Conservation (phyloP, 1,140 invertebrate genomes). For the Tetramorium simillimum region DNA sequence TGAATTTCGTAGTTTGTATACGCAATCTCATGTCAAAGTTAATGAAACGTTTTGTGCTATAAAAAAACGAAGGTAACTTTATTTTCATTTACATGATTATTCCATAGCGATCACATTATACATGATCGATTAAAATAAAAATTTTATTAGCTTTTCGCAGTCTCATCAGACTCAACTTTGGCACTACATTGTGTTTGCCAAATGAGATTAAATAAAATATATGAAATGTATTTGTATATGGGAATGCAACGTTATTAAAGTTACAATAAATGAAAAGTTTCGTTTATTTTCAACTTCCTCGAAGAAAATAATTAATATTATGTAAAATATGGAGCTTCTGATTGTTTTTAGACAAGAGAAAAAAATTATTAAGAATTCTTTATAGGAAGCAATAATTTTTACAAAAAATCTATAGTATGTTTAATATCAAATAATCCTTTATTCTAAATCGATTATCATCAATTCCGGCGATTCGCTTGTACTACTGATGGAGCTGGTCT, state of each 20-base stretch:
- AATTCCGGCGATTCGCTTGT: constrained; percentile 84
- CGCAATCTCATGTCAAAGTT: constrained; percentile 6
- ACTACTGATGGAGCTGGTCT: constrained; percentile 82
- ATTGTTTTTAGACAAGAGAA: neutral
- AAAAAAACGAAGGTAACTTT: constrained; percentile 54
- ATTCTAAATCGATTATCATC: constrained; percentile 85
- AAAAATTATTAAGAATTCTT: neutral
- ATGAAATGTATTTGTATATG: constrained; percentile 2
- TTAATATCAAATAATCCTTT: constrained; percentile 62
- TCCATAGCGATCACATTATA: neutral
- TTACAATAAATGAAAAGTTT: constrained; percentile 32
- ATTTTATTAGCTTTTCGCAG: constrained; percentile 30
- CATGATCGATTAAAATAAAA: constrained; percentile 21
- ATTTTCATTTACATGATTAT: constrained; percentile 17
- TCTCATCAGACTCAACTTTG: neutral
- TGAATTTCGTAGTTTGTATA: neutral
- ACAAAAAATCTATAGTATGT: constrained; percentile 1
- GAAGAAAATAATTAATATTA: neutral
- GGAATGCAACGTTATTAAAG: constrained; percentile 45
- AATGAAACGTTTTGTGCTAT: constrained; percentile 36
- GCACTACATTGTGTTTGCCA: neutral
- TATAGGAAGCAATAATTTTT: constrained; percentile 1
- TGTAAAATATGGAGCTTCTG: neutral
- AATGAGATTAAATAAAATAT: neutral
- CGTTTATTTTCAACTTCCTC: neutral